Evolutionary conservation across 2,797 vertebrate species (phyloP).

Genomic region (Toxotes lorentzi): DNA sequence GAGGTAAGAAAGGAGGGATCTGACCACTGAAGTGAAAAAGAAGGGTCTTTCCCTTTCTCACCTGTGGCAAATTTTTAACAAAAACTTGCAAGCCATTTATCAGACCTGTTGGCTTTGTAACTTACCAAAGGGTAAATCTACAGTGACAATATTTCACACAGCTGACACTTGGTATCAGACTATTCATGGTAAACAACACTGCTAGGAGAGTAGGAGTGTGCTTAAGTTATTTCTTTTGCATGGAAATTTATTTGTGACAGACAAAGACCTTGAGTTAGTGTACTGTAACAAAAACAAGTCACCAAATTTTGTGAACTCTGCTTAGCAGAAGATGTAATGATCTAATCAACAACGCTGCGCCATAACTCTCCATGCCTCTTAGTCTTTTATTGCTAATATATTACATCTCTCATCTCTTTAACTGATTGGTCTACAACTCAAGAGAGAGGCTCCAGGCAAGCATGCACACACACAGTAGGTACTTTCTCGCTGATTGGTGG

Average conservation of each 20-base stretch:
- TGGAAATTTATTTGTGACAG: slow-evolving; percentile 26
- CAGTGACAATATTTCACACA: slow-evolving; percentile 26
- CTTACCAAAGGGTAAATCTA: slow-evolving; percentile 20
- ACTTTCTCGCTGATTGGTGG: background rate
- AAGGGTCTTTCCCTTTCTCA: slow-evolving; percentile 2
- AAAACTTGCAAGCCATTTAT: slow-evolving; percentile 33
- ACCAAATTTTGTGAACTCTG: slow-evolving; percentile 32
- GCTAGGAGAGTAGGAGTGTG: slow-evolving; percentile 1
- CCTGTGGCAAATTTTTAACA: slow-evolving; percentile 21
- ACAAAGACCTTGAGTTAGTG: slow-evolving; percentile 26
- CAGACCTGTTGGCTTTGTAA: slow-evolving; percentile 7
- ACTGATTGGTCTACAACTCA: slow-evolving; percentile 51
- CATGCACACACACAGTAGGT: background rate
- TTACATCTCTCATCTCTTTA: slow-evolving; percentile 51
- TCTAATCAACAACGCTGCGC: slow-evolving; percentile 45
- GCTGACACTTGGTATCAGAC: slow-evolving; percentile 32
- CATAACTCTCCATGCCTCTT: slow-evolving; percentile 34
- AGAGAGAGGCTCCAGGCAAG: slow-evolving; percentile 25
- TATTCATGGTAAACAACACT: slow-evolving; percentile 11
- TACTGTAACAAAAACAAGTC: slow-evolving; percentile 38
- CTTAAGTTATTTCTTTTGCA: slow-evolving; percentile 33
- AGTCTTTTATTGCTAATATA: slow-evolving; percentile 55
- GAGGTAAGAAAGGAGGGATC: background rate
- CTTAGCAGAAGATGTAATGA: slow-evolving; percentile 40
- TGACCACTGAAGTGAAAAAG: background rate